phyloP scores from a whole-genome alignment of 2,113 vertebrate genomes.

The Ifrita kowaldi region DNA sequence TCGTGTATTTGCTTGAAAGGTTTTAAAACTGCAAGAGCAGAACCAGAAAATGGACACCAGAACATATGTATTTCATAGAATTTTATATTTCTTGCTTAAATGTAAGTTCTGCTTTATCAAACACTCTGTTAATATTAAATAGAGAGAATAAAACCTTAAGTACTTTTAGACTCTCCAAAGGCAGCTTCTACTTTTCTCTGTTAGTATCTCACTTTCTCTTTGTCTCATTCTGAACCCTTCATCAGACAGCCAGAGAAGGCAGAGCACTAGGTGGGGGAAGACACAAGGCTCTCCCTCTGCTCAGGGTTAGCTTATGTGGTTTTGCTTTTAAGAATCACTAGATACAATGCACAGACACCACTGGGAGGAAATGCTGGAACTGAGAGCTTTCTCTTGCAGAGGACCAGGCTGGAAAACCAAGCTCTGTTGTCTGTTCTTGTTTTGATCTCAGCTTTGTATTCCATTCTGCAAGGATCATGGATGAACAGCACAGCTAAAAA shows the following conservation, averaged over 20 bases:
- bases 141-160: not conserved
- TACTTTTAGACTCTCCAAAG: not conserved
- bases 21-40: not conserved
- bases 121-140: not conserved
- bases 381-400: not conserved
- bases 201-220: not conserved
- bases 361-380: not conserved
- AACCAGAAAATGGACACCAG: not conserved
- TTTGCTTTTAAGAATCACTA: not conserved
- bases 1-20: not conserved
- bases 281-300: not conserved
- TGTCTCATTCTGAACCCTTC: not conserved
- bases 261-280: not conserved
- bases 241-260: not conserved
- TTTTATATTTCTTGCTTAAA: not conserved
- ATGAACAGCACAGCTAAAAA: not conserved
- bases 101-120: not conserved
- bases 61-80: not conserved
- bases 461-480: not conserved
- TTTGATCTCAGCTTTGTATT: not conserved
- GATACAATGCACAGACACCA: not conserved
- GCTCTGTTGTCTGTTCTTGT: not conserved
- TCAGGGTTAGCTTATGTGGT: not conserved
- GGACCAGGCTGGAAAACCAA: not conserved
- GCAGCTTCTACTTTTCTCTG: not conserved